Conservation (phyloP, 2,888 invertebrate species). For the Sipha maydis region DNA sequence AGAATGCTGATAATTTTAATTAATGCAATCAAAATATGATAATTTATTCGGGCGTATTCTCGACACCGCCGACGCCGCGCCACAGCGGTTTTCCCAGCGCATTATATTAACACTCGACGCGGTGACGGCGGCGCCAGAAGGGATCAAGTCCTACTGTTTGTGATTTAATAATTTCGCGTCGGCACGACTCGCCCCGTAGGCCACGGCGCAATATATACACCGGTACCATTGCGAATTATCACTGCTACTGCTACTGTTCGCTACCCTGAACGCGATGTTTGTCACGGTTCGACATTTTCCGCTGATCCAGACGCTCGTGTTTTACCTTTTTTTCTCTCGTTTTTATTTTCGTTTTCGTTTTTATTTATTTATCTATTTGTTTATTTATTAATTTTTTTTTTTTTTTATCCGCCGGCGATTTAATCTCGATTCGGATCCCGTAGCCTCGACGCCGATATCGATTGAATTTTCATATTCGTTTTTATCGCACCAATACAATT, state of each 20-base stretch:
- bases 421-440: too few relatives aligned
- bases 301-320: too few relatives aligned
- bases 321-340: too few relatives aligned
- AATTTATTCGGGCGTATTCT: conserved; percentile 53
- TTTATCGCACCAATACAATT: too few relatives aligned
- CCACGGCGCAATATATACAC: background rate
- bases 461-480: too few relatives aligned
- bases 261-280: background rate
- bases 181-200: background rate
- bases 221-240: background rate
- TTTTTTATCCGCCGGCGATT: too few relatives aligned
- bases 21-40: conserved; percentile 59
- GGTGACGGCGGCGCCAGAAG: background rate
- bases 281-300: background rate
- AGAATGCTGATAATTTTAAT: conserved; percentile 41
- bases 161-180: conserved; percentile 23
- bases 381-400: too few relatives aligned
- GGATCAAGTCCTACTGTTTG: conserved; percentile 53
- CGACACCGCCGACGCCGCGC: background rate
- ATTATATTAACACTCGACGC: conserved; percentile 30
- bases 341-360: too few relatives aligned
- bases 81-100: conserved; percentile 24
- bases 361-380: too few relatives aligned
- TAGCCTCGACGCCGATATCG: too few relatives aligned
- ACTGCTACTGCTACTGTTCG: background rate